phyloP scores from a whole-genome alignment of 37 sponge, comb jelly and placozoan genomes.

The Chondrosia reniformis region DNA sequence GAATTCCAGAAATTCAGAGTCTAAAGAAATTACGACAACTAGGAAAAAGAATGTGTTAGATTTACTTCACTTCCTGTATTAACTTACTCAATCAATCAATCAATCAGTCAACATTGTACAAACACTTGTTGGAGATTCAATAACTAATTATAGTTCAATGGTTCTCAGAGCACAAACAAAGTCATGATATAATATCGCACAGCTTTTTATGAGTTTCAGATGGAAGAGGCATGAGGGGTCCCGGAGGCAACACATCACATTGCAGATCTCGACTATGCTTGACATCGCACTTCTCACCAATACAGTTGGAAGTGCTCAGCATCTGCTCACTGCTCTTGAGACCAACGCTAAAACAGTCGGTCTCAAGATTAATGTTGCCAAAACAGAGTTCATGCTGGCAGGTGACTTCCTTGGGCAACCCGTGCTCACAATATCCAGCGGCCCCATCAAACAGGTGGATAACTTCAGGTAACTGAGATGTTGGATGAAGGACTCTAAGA shows the following conservation, averaged over 20 bases:
- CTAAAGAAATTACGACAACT: too few relatives aligned
- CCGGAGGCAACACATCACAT: not conserved
- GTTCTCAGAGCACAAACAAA: too few relatives aligned
- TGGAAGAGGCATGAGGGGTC: not conserved
- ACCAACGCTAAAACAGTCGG: not conserved
- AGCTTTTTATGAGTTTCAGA: too few relatives aligned
- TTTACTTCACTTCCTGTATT: too few relatives aligned
- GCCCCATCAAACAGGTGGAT: not conserved
- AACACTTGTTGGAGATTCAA: too few relatives aligned
- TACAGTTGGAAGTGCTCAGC: not conserved
- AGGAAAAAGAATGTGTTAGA: too few relatives aligned
- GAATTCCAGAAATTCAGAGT: too few relatives aligned
- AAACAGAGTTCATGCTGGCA: slow-evolving; percentile 2
- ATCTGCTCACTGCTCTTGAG: not conserved
- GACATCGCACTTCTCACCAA: too few relatives aligned
- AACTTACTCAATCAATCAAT: too few relatives aligned
- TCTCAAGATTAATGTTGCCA: not conserved
- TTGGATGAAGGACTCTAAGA: not conserved
- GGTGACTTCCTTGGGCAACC: not conserved
- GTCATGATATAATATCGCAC: too few relatives aligned
- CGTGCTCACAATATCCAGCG: not conserved
- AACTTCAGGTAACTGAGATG: not conserved
- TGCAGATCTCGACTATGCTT: slow-evolving; percentile 2
- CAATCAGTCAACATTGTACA: too few relatives aligned
- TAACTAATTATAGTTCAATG: too few relatives aligned